phyloP scores from a whole-genome alignment of 2,797 vertebrate species.

The Bradypodion ventrale region DNA sequence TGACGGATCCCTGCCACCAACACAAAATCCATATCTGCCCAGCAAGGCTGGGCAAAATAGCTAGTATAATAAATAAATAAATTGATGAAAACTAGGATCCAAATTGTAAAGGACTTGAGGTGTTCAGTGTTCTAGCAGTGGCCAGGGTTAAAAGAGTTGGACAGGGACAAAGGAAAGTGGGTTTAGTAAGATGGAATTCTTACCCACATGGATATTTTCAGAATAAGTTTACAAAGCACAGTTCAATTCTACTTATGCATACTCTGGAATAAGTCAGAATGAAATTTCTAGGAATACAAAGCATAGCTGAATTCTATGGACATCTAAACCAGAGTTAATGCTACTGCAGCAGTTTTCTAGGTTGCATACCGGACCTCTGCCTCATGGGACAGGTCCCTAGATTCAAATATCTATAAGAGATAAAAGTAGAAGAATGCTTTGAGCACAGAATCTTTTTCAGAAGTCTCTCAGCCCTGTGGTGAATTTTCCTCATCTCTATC shows the following conservation, averaged over 20 bases:
- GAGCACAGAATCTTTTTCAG: too few species aligned
- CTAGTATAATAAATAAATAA: too few species aligned
- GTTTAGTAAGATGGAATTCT: not conserved
- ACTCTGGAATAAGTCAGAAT: not conserved
- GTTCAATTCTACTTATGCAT: not conserved
- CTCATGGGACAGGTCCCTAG: not conserved
- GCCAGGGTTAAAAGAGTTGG: not conserved
- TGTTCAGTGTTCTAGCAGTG: not conserved
- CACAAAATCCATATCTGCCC: too few species aligned
- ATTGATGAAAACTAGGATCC: not conserved
- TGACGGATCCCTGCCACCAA: too few species aligned
- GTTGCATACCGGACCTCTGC: not conserved
- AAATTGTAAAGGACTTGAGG: not conserved
- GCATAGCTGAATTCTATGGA: not conserved
- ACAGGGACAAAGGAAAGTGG: not conserved
- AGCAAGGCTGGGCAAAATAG: too few species aligned
- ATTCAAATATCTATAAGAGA: not conserved
- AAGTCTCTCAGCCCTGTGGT: too few species aligned
- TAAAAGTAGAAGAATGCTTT: not conserved
- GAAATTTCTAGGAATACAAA: not conserved
- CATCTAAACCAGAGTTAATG: not conserved
- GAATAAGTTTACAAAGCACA: not conserved
- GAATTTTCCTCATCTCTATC: too few species aligned
- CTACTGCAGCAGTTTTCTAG: not conserved
- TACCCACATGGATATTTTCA: not conserved